Conservation (phyloP, 2,888 invertebrate species). For the Charanyca ferruginea region DNA sequence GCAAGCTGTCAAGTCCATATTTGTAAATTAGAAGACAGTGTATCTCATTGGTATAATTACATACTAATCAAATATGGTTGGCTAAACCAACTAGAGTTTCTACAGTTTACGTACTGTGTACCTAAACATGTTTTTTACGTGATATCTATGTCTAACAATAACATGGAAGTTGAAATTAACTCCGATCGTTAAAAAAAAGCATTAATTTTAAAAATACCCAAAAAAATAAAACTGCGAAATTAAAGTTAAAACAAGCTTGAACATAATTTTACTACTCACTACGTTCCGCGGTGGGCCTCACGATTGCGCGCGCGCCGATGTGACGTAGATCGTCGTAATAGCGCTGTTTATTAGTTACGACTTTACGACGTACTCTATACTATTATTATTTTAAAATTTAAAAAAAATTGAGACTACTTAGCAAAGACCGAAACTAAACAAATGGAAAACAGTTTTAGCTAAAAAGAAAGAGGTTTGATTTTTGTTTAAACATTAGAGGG, state of each 20-base stretch:
- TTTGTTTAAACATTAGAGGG: not conserved
- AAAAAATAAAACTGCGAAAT: not conserved
- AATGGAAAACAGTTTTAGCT: too few relatives aligned
- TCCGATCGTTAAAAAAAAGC: not conserved
- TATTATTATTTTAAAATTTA: not conserved
- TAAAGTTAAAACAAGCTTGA: constrained; percentile 12
- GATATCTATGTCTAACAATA: not conserved
- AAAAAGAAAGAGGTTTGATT: not conserved
- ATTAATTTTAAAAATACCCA: constrained; percentile 6
- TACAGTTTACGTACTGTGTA: too few relatives aligned
- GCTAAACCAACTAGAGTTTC: too few relatives aligned
- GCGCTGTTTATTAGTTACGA: constrained; percentile 44
- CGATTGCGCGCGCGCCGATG: constrained; percentile 29
- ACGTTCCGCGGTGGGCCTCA: constrained; percentile 45
- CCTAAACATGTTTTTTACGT: not conserved
- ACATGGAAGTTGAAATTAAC: not conserved
- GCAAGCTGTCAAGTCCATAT: too few relatives aligned
- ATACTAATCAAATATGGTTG: too few relatives aligned
- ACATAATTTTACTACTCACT: constrained; percentile 42
- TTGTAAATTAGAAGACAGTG: too few relatives aligned
- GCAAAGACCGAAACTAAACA: too few relatives aligned
- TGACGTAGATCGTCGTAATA: constrained; percentile 51
- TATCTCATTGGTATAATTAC: too few relatives aligned
- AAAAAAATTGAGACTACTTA: too few relatives aligned
- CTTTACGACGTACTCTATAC: constrained; percentile 28